Base-by-base conservation (phyloP, 2,797 vertebrate species). In the Eulemur mongoz region DNA sequence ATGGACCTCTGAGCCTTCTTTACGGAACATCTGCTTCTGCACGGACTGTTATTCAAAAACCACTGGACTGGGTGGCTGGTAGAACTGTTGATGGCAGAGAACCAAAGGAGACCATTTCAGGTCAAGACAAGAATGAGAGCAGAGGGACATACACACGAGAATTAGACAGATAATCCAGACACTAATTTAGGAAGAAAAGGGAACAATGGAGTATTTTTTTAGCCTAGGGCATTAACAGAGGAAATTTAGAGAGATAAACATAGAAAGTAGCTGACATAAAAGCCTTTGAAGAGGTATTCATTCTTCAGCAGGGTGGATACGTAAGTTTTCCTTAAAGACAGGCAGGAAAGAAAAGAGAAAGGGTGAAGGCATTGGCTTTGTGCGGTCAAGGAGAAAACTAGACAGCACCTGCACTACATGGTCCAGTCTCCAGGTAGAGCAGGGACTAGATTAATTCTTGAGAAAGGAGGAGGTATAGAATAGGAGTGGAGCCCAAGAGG, bases 81-180 rank as follows among this genome's bases (percentile, higher is more conserved):
- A 83, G 72, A 82, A 92, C 17, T 57, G 11, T 65, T 45, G 18
- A 79, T 85, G 40, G 38, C 35, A 90, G 48, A 97, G 76, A 85
- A 78, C 18, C 22, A 57, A 91, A 52, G 23, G 48, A 72, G 25
- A 48, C 5, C n/a, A 70, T 93, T 93, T 91, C 79, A 83, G 15
- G 5, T 61, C 80, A 94, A 92, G 38, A 43, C 15, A 30, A 40
- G 25, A 43, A 43, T 17, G 67, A 40, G 15, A 63, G 35, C 35
- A 52, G n/a, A 95, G 30, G 30, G 30, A 48, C 25, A 38, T 45
- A 30, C 32, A 2, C 43, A 9, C 5, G 52, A 67, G 23, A 84
- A 63, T 78, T 78, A 67, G 63, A 40, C 48, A 75, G 4, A 15
- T 23, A 40, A 86, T 80, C 25, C 27, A 80, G 38, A 95, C 61